Evolutionary conservation across 2,888 invertebrate species (phyloP).

Genomic region (Apamea crenata): DNA sequence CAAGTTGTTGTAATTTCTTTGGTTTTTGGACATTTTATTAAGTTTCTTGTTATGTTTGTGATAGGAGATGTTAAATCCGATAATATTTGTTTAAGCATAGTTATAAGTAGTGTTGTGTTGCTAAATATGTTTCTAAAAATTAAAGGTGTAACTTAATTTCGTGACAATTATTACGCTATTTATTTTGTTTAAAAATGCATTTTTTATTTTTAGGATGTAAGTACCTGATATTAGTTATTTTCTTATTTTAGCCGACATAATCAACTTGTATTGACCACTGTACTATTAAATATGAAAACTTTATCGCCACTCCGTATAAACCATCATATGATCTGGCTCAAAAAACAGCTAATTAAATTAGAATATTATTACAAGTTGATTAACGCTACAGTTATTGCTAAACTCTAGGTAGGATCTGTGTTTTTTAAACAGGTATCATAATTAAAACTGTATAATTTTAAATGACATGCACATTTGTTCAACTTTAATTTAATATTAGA

Average conservation of each 20-base stretch:
- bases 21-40: background rate
- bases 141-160: no score
- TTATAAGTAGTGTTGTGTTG: no score
- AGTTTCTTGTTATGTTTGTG: background rate
- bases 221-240: no score
- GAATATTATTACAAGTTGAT: background rate
- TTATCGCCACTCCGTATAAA: background rate
- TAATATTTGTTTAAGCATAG: background rate
- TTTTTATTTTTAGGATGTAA: no score
- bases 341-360: background rate
- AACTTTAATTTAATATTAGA: slow-evolving; percentile 6
- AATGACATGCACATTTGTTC: background rate
- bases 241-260: background rate
- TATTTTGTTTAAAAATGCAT: no score
- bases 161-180: no score
- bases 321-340: background rate
- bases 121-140: no score
- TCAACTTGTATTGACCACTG: background rate
- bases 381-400: background rate
- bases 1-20: background rate
- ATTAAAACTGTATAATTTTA: slow-evolving; percentile 3
- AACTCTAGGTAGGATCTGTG: background rate
- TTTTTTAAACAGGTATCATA: background rate
- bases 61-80: background rate
- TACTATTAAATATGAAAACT: background rate